Evolutionary conservation across 1,140 invertebrate species (phyloP).

Genomic region (Reticulitermes speratus): DNA sequence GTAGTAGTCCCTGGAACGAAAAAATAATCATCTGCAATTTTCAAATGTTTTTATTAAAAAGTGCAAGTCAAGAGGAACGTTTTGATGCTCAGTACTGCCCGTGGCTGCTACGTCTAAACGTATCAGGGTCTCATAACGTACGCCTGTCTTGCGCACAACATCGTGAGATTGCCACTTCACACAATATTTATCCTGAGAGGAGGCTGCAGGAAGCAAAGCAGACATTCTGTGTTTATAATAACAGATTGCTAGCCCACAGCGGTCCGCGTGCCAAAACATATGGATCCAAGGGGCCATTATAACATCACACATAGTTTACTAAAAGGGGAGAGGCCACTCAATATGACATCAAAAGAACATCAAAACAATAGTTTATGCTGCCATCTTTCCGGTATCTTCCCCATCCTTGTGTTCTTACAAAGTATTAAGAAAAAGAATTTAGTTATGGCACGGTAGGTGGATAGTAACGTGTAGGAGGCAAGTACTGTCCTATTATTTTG

Average conservation of each 20-base stretch:
- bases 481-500: no score
- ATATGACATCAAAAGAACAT: constrained; percentile 27
- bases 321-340: constrained; percentile 25
- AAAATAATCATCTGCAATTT: neutral
- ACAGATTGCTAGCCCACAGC: neutral
- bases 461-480: no score
- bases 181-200: constrained; percentile 16
- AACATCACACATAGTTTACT: neutral
- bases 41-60: constrained; percentile 8
- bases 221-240: constrained; percentile 17
- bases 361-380: constrained; percentile 13
- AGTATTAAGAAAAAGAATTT: no score
- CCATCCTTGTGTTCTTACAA: neutral
- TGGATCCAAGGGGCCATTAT: constrained; percentile 5
- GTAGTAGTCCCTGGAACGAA: neutral
- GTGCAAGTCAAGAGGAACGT: neutral
- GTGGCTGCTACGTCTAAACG: neutral
- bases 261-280: constrained; percentile 17
- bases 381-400: constrained; percentile 20
- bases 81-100: neutral
- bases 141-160: neutral
- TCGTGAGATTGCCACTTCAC: neutral
- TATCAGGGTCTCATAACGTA: neutral
- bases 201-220: neutral
- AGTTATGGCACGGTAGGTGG: no score